These are phyloP conservation scores for Neelides sp. DNA, from an alignment of 1,140 invertebrate species.

Conservation along the genomic window DNA sequence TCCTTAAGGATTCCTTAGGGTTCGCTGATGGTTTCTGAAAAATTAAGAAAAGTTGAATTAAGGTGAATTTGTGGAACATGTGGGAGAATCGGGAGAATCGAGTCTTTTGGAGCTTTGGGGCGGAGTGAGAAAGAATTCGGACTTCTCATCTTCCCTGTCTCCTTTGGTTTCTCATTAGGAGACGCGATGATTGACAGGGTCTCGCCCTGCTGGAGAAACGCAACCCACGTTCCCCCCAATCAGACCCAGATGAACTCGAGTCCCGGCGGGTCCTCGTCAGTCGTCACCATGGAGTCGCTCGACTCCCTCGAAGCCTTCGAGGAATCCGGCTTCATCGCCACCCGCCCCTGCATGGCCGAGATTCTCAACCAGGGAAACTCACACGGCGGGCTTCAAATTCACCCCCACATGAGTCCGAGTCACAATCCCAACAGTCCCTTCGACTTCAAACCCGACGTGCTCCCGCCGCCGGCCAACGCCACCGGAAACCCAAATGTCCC, in stretches of 20 bases:
- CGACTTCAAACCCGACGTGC: slow-evolving; percentile 7
- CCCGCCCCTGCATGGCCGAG: slow-evolving; percentile 82
- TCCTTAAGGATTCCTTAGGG: too few relatives aligned
- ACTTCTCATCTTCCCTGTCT: not conserved
- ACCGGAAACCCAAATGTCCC: slow-evolving; percentile 57
- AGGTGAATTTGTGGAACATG: too few relatives aligned
- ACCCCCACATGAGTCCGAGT: slow-evolving; percentile 30
- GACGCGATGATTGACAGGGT: slow-evolving; percentile 31
- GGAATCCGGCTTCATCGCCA: slow-evolving; percentile 81
- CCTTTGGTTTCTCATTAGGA: not conserved
- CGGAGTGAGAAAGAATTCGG: not conserved
- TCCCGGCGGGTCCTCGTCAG: slow-evolving; percentile 23
- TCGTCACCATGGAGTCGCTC: slow-evolving; percentile 27
- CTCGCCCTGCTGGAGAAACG: slow-evolving; percentile 30
- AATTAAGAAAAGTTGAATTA: too few relatives aligned
- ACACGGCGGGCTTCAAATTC: slow-evolving; percentile 46
- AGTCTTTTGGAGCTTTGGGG: slow-evolving; percentile 2
- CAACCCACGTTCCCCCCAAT: not conserved
- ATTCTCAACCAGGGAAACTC: slow-evolving; percentile 51
- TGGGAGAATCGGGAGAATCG: too few relatives aligned
- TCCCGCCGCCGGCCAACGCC: not conserved
- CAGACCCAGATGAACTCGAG: slow-evolving; percentile 15
- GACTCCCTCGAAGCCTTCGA: slow-evolving; percentile 30
- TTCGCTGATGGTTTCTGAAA: too few relatives aligned
- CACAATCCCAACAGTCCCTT: slow-evolving; percentile 17